phyloP scores from a whole-genome alignment of 2,797 vertebrate genomes.

The Arctocebus calabarensis region DNA sequence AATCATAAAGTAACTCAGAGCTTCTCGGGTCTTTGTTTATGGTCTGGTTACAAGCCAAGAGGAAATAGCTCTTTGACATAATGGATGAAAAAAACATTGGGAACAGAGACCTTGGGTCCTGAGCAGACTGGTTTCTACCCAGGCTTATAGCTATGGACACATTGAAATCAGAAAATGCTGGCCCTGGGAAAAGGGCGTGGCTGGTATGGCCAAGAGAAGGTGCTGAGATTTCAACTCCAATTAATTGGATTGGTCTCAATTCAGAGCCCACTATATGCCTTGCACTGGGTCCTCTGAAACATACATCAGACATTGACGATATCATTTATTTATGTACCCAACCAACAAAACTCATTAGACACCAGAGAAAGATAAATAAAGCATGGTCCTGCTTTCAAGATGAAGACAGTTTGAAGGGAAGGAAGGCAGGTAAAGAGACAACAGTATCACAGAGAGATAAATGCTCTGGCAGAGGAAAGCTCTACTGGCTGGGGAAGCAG shows the following conservation, averaged over 20 bases:
- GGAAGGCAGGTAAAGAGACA: not conserved
- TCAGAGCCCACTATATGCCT: not conserved
- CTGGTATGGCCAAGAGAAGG: not conserved
- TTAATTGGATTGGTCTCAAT: not conserved
- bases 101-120: not conserved
- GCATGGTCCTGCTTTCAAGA: not conserved
- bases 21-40: constrained; percentile 66
- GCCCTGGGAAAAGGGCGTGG: not conserved
- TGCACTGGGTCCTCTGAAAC: not conserved
- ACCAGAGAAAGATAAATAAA: not conserved
- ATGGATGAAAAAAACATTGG: constrained; percentile 51
- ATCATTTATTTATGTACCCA: constrained; percentile 5
- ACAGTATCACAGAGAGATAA: not conserved
- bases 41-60: constrained; percentile 53
- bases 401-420: constrained; percentile 16
- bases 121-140: constrained; percentile 4
- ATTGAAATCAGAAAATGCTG: constrained; percentile 11
- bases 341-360: not conserved
- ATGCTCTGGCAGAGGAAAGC: not conserved
- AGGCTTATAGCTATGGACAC: not conserved
- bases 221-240: not conserved
- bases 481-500: not conserved
- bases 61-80: constrained; percentile 68
- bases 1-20: constrained; percentile 65
- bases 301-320: not conserved